These are phyloP conservation scores for Thymelicus acteon DNA, from an alignment of 2,888 invertebrate genomes.

Conservation along the genomic window DNA sequence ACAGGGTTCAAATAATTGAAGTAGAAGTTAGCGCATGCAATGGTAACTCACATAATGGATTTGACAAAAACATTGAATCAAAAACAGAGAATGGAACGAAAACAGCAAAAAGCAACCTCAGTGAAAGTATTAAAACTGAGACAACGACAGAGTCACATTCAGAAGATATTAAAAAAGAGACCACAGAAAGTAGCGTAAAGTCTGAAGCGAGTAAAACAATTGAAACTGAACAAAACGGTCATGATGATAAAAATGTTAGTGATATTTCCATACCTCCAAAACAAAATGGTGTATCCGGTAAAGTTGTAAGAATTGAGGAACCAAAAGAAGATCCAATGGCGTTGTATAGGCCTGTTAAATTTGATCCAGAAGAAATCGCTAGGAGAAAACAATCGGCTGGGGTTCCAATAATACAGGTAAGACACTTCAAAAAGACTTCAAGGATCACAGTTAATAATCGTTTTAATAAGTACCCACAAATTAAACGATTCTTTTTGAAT, in stretches of 20 bases:
- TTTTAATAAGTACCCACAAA: too few species aligned
- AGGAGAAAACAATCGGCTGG: constrained; percentile 23
- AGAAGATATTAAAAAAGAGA: constrained; percentile 5
- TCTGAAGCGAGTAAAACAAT: neutral
- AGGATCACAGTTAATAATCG: too few species aligned
- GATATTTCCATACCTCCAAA: neutral
- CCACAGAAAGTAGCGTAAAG: neutral
- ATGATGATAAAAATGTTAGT: constrained; percentile 3
- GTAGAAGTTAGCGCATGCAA: constrained; percentile 28
- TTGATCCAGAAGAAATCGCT: constrained; percentile 50
- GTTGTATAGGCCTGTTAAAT: constrained; percentile 51
- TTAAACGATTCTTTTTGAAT: too few species aligned
- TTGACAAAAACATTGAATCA: constrained; percentile 42
- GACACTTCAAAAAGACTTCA: too few species aligned
- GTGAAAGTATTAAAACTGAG: constrained; percentile 14
- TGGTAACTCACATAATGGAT: constrained; percentile 15
- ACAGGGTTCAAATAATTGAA: constrained; percentile 25
- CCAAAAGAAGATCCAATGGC: constrained; percentile 46
- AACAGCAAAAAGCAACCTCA: constrained; percentile 8
- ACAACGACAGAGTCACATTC: neutral
- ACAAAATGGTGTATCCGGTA: neutral
- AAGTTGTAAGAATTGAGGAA: constrained; percentile 32
- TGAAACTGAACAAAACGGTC: constrained; percentile 21
- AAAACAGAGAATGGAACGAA: constrained; percentile 21
- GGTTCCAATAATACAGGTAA: constrained; percentile 40